Evolutionary conservation across 1,140 invertebrate species (phyloP).

Genomic region (Drosophila seguyi): DNA sequence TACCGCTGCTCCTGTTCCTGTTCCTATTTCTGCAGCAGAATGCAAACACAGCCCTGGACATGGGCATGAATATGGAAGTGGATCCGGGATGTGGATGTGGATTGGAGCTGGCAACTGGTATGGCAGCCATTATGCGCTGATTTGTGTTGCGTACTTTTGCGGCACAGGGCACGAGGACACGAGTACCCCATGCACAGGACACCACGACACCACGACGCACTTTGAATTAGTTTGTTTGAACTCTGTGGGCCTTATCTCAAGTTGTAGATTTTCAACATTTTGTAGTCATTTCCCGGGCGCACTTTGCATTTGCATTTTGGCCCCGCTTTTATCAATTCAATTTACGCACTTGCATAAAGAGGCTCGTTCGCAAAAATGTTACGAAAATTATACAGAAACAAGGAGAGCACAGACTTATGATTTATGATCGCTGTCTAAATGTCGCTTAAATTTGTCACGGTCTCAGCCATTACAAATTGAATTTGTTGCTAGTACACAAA

Average conservation of each 20-base stretch:
- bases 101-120: conserved; percentile 8
- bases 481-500: conserved; percentile 19
- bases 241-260: conserved; percentile 71
- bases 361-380: conserved; percentile 34
- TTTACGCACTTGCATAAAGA: conserved; percentile 71
- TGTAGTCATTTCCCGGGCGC: conserved; percentile 70
- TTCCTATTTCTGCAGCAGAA: conserved; percentile 38
- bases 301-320: conserved; percentile 61
- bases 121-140: conserved; percentile 74
- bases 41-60: conserved; percentile 71
- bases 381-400: conserved; percentile 24
- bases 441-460: conserved; percentile 33
- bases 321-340: conserved; percentile 78
- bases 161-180: conserved; percentile 48
- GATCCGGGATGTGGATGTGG: conserved; percentile 29
- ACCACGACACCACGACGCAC: conserved; percentile 55
- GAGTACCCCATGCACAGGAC: conserved; percentile 28
- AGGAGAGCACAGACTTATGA: conserved; percentile 20
- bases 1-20: conserved; percentile 16
- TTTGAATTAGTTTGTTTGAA: conserved; percentile 84
- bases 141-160: conserved; percentile 78
- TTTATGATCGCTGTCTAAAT: conserved; percentile 38
- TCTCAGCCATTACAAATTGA: conserved; percentile 34
- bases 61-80: conserved; percentile 43
- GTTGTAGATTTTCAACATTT: conserved; percentile 79